These are phyloP conservation scores for Cranoglanis bouderius DNA, from an alignment of 2,113 vertebrate species.

Conservation along the genomic window DNA sequence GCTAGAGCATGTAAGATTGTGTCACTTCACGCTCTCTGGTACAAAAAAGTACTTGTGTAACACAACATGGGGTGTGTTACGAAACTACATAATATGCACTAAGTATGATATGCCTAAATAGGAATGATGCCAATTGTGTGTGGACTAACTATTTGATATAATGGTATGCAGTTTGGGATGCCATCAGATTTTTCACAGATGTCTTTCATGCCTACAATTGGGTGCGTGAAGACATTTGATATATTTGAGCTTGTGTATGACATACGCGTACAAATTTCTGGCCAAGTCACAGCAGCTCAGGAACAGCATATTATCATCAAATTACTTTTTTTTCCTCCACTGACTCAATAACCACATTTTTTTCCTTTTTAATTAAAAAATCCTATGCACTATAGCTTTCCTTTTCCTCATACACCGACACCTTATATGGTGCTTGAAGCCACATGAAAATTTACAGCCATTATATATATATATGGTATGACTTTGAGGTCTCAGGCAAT, in stretches of 20 bases:
- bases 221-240: background rate
- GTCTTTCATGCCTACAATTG: background rate
- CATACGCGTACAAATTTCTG: background rate
- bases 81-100: background rate
- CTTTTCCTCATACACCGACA: background rate
- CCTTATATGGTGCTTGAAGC: background rate
- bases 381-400: background rate
- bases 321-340: background rate
- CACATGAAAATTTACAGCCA: background rate
- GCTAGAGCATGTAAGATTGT: background rate
- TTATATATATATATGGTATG: slow-evolving; percentile 1
- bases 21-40: background rate
- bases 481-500: background rate
- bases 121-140: background rate
- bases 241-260: background rate
- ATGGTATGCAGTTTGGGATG: background rate
- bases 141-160: background rate
- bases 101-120: background rate
- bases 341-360: background rate
- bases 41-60: background rate
- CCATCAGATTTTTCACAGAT: background rate
- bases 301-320: background rate
- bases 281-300: background rate
- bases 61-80: background rate
- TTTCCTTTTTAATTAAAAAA: background rate